Evolutionary conservation across 2,888 invertebrate species (phyloP).

Genomic region (Heteropelma amictum): DNA sequence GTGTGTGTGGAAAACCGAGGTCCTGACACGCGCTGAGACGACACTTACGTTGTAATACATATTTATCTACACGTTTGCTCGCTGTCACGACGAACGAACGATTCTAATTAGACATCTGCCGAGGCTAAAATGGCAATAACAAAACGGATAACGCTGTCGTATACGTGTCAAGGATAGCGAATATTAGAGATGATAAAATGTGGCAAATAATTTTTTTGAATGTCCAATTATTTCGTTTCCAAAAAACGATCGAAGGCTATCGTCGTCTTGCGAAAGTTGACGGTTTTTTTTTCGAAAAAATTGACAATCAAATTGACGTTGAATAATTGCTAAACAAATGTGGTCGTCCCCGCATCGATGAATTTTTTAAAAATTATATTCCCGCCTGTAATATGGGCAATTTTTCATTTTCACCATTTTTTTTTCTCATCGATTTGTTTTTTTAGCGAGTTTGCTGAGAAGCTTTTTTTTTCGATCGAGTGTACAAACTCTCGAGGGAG

Average conservation of each 20-base stretch:
- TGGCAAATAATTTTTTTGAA: background rate
- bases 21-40: conserved; percentile 9
- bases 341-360: no score
- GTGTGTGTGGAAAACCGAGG: conserved; percentile 48
- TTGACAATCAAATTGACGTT: no score
- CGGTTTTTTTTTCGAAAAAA: no score
- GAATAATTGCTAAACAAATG: no score
- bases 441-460: no score
- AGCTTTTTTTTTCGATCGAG: no score
- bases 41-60: background rate
- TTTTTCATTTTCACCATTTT: no score
- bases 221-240: background rate
- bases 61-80: background rate
- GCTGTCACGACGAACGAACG: conserved; percentile 32
- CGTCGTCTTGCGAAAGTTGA: background rate
- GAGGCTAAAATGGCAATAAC: conserved; percentile 9
- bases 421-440: no score
- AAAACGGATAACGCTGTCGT: conserved; percentile 1
- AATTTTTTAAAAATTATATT: no score
- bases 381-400: no score
- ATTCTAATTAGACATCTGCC: conserved; percentile 54
- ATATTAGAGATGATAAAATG: background rate
- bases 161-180: background rate
- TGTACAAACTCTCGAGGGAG: no score
- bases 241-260: no score